Evolutionary conservation across 2,888 invertebrate genomes (phyloP).

Genomic region (Xanthorhoe designata): DNA sequence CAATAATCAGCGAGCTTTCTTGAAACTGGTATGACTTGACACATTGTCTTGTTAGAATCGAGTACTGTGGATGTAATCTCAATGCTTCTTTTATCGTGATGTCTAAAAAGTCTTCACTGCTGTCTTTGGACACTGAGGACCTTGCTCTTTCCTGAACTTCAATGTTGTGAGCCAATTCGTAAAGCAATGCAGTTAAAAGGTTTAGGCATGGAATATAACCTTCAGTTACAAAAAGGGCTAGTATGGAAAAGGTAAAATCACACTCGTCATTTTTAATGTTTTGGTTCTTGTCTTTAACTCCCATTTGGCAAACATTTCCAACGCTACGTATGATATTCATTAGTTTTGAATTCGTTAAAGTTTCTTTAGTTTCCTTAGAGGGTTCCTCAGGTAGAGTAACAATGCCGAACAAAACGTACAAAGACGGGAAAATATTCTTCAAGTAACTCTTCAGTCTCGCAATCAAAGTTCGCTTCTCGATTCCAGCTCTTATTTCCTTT

Average conservation of each 20-base stretch:
- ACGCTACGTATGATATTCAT: conserved; percentile 60
- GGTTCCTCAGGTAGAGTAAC: conserved; percentile 59
- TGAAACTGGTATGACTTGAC: conserved; percentile 69
- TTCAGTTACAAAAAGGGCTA: conserved; percentile 71
- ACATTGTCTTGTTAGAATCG: conserved; percentile 72
- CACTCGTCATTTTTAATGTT: conserved; percentile 52
- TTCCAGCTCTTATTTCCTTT: conserved; percentile 59
- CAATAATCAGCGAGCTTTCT: conserved; percentile 65
- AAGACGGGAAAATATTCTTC: conserved; percentile 74
- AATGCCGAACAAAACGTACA: conserved; percentile 68
- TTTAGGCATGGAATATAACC: conserved; percentile 74
- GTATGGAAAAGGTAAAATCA: conserved; percentile 65
- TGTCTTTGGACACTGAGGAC: conserved; percentile 52
- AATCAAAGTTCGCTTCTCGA: conserved; percentile 61
- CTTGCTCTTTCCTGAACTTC: conserved; percentile 66
- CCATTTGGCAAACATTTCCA: conserved; percentile 59
- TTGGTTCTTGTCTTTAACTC: conserved; percentile 59
- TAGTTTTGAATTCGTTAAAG: conserved; percentile 61
- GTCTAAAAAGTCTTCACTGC: conserved; percentile 65
- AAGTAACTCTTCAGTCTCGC: conserved; percentile 73
- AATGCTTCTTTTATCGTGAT: conserved; percentile 72
- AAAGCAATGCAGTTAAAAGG: conserved; percentile 66
- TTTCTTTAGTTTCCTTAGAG: conserved; percentile 54
- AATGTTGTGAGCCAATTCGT: conserved; percentile 67
- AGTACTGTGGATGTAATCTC: conserved; percentile 73